phyloP scores from a whole-genome alignment of 2,113 vertebrate species.

The Thomomys bottae region DNA sequence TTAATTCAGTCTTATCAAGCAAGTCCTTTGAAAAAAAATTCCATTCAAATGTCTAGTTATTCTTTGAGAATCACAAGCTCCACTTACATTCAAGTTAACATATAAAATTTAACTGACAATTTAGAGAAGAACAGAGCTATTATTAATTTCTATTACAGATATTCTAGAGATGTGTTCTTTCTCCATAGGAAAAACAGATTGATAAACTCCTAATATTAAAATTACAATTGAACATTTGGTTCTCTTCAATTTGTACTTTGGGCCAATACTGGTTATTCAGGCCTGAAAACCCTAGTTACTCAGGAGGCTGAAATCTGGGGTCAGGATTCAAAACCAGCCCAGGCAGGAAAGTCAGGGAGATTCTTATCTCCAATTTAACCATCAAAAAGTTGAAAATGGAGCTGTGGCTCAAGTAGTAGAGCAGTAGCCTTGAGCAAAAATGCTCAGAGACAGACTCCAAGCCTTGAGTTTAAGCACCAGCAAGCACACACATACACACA shows the following conservation, averaged over 20 bases:
- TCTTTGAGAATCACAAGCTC: neutral
- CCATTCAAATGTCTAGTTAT: neutral
- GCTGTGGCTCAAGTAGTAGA: too few species aligned
- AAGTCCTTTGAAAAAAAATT: constrained; percentile 28
- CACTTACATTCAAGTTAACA: neutral
- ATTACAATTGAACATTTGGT: neutral
- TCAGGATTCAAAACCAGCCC: too few species aligned
- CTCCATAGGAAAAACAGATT: neutral
- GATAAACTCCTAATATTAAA: neutral
- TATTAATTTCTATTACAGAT: constrained; percentile 44
- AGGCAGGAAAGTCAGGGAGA: too few species aligned
- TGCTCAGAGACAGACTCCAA: too few species aligned
- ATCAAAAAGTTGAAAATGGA: too few species aligned
- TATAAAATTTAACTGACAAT: neutral
- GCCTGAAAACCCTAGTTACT: too few species aligned
- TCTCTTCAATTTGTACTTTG: constrained; percentile 8
- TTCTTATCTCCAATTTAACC: too few species aligned
- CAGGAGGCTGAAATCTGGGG: too few species aligned
- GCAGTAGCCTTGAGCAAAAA: too few species aligned
- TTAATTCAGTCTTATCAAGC: constrained; percentile 38
- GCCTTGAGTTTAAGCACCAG: too few species aligned
- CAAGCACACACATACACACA: too few species aligned
- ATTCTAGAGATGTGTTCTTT: neutral
- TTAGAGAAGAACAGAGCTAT: neutral
- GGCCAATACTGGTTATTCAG: too few species aligned